Base-by-base conservation (phyloP, 2,113 vertebrate species). In the Piaya cayana region DNA sequence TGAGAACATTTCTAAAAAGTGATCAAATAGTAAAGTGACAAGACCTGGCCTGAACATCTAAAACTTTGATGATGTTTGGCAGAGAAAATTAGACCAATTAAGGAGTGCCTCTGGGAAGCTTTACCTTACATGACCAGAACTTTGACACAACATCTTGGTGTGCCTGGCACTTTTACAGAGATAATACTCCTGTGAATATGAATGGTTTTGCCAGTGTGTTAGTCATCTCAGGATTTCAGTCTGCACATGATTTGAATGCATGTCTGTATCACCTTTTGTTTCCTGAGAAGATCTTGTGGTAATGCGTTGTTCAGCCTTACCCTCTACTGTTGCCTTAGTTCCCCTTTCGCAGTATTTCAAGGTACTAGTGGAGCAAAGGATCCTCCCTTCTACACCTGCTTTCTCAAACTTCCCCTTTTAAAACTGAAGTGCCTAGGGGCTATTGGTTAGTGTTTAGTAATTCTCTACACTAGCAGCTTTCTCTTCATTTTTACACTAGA, bases 31-130 rank as follows among this genome's bases (percentile, higher is more conserved):
- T 94, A 25, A 96, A 96, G 90, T 95, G 95, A 94, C 97, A 97
- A 96, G 96, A 96, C 92, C 95, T 97, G 93, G 96, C 97, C 94
- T 95, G 94, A 97, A 97, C 86, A 94, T 94, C 92, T 93, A 92
- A 88, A 97, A 96, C 95, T 97, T 96, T 96, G 93, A 96, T 95
- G 92, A 80, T 90, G 81, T 95, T 96, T 97, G 93, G 96, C 95
- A 97, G 80, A 68, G 92, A 96, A 88, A 91, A 95, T 79, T 59
- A 96, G 83, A 88, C 62, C 89, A 88, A 92, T 74, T 96, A 97
- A 93, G 76, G 11, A 59, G 50, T 85, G 87, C 96, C 96, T 92
- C 87, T 95, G 89, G 87, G 91, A 88, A 92, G 79, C 72, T 95
- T 97, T 93, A 91, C 91, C 82, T 95, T 92, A 93, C 80, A 64